Conservation (phyloP, 2,888 invertebrate genomes). For the Cetonia aurata region DNA sequence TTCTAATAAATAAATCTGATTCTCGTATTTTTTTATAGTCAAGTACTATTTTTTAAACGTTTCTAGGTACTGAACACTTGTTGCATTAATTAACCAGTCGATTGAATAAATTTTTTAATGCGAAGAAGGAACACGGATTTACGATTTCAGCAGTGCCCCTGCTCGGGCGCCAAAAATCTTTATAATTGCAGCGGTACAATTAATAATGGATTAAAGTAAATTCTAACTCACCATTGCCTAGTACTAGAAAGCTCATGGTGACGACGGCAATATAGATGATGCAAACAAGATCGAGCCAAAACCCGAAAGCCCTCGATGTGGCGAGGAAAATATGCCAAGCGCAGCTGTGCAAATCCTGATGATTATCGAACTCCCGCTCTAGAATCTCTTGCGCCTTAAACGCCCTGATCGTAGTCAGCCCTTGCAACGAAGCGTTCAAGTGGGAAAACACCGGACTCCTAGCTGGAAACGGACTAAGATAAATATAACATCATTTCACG, state of each 20-base stretch:
- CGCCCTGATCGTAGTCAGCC: slow-evolving; percentile 91
- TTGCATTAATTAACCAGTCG: too few relatives aligned
- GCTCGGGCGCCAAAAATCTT: not conserved
- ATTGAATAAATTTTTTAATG: too few relatives aligned
- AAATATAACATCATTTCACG: slow-evolving; percentile 19
- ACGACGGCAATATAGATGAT: slow-evolving; percentile 88
- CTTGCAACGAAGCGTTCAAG: slow-evolving; percentile 88
- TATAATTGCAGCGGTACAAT: not conserved
- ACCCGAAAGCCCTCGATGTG: slow-evolving; percentile 92
- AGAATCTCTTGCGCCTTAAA: slow-evolving; percentile 86
- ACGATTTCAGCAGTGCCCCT: not conserved
- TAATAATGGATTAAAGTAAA: not conserved
- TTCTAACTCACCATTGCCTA: slow-evolving; percentile 69
- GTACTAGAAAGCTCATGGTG: slow-evolving; percentile 85
- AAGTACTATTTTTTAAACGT: too few relatives aligned
- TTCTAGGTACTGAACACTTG: too few relatives aligned
- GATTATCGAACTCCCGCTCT: slow-evolving; percentile 82
- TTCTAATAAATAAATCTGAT: too few relatives aligned
- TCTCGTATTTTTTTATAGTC: too few relatives aligned
- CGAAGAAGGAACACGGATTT: not conserved
- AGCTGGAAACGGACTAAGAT: slow-evolving; percentile 50
- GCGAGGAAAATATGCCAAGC: slow-evolving; percentile 93
- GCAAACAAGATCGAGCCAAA: slow-evolving; percentile 92
- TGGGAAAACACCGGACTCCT: slow-evolving; percentile 96
- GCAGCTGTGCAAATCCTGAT: slow-evolving; percentile 89